Percentiles rank a stretch among this genome's conserved stretches.
These are phyloP conservation scores for Alectoris magna DNA, from an alignment of 2,797 vertebrate species.

Conservation along the genomic window DNA sequence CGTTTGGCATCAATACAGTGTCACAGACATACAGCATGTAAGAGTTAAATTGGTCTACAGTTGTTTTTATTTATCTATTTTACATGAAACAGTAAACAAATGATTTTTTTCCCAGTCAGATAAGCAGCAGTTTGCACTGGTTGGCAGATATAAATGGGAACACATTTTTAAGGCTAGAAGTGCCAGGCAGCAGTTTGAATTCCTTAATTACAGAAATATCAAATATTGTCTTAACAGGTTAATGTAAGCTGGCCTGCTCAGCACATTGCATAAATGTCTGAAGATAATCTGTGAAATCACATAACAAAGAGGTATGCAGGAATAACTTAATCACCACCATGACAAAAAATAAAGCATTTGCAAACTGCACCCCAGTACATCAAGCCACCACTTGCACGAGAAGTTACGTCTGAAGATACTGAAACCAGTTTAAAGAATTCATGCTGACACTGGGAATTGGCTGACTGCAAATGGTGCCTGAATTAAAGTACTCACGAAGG, in stretches of 20 bases:
- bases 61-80: not conserved
- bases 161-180: not conserved
- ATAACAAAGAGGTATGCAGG: not conserved
- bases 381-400: slow-evolving; percentile 26
- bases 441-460: not conserved
- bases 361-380: slow-evolving; percentile 39
- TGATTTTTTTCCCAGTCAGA: not conserved
- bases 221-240: not conserved
- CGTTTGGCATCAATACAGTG: not conserved
- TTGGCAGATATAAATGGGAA: not conserved
- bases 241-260: not conserved
- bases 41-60: not conserved
- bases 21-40: not conserved
- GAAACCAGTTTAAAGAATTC: not conserved
- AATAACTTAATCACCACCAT: slow-evolving; percentile 7
- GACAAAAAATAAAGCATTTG: slow-evolving; percentile 15
- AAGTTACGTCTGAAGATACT: not conserved
- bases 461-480: not conserved
- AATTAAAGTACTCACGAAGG: slow-evolving; percentile 13
- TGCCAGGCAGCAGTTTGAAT: slow-evolving; percentile 7
- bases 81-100: not conserved
- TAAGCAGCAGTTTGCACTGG: not conserved
- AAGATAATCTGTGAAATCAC: slow-evolving; percentile 21
- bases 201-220: not conserved
- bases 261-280: not conserved